A percentile compares a stretch with the other conserved stretches of the same genome.
These are phyloP conservation scores for Henricia sp. DNA, from an alignment of 53 echinoderm and acorn worm species.

Conservation along the genomic window DNA sequence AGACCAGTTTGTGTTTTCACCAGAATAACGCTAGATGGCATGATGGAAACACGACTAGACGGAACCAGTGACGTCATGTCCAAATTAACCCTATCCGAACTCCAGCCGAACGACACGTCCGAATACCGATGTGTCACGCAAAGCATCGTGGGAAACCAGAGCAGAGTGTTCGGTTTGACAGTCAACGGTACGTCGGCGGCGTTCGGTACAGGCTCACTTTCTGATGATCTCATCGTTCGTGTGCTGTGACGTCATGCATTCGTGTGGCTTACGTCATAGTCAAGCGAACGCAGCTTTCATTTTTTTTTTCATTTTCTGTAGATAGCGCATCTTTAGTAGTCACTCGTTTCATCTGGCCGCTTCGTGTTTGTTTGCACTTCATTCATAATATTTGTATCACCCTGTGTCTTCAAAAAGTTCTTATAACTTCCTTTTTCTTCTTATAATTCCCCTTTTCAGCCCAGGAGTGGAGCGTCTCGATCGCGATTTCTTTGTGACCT, in stretches of 20 bases:
- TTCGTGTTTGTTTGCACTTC: background rate
- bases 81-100: conserved; percentile 44
- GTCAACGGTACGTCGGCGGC: conserved; percentile 47
- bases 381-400: background rate
- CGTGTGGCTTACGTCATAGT: background rate
- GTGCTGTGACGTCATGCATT: background rate
- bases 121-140: conserved; percentile 33
- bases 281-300: background rate
- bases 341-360: background rate
- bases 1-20: conserved; percentile 3
- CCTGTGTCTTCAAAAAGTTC: too few relatives aligned
- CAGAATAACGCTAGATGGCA: conserved; percentile 43
- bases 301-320: background rate
- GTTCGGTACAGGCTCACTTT: background rate
- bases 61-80: conserved; percentile 42
- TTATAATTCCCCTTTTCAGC: background rate
- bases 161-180: conserved; percentile 36
- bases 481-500: too few relatives aligned
- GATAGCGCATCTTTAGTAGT: background rate
- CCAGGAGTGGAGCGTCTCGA: background rate
- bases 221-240: background rate
- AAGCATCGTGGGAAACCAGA: conserved; percentile 28
- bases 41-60: conserved; percentile 36
- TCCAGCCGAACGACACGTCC: conserved; percentile 42
- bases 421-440: too few relatives aligned